phyloP scores from a whole-genome alignment of 2,888 invertebrate genomes.

The Dermolepida albohirtum region DNA sequence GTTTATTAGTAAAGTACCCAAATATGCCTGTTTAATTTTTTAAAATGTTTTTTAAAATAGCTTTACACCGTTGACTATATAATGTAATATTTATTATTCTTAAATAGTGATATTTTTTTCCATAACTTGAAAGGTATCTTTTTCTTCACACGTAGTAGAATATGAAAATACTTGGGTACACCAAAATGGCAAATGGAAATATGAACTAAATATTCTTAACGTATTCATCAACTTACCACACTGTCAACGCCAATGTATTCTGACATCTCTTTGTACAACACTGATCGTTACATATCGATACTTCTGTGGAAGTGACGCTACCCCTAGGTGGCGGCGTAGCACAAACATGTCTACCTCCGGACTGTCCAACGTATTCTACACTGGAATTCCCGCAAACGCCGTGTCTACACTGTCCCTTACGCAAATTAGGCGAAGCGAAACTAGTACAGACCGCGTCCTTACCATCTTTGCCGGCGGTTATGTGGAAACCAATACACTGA shows the following conservation, averaged over 20 bases:
- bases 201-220: too few relatives aligned
- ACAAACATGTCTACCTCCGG: conserved; percentile 70
- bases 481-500: conserved; percentile 57
- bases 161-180: too few relatives aligned
- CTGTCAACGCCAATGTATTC: conserved; percentile 57
- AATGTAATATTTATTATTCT: too few relatives aligned
- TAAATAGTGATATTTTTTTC: too few relatives aligned
- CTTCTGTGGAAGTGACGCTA: conserved; percentile 50
- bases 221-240: conserved; percentile 67
- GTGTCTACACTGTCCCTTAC: conserved; percentile 61
- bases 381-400: conserved; percentile 66
- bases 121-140: too few relatives aligned
- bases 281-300: conserved; percentile 57
- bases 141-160: too few relatives aligned
- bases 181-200: too few relatives aligned
- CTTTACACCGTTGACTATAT: too few relatives aligned
- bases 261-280: conserved; percentile 59
- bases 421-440: conserved; percentile 58
- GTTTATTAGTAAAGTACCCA: too few relatives aligned
- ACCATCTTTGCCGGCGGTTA: conserved; percentile 51
- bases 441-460: conserved; percentile 54
- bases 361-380: conserved; percentile 73
- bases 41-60: too few relatives aligned
- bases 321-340: conserved; percentile 63
- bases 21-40: too few relatives aligned